Evolutionary conservation across 2,113 vertebrate species (phyloP), one percentile per base, ranked within the genome.

Genomic region (Procapra przewalskii): DNA sequence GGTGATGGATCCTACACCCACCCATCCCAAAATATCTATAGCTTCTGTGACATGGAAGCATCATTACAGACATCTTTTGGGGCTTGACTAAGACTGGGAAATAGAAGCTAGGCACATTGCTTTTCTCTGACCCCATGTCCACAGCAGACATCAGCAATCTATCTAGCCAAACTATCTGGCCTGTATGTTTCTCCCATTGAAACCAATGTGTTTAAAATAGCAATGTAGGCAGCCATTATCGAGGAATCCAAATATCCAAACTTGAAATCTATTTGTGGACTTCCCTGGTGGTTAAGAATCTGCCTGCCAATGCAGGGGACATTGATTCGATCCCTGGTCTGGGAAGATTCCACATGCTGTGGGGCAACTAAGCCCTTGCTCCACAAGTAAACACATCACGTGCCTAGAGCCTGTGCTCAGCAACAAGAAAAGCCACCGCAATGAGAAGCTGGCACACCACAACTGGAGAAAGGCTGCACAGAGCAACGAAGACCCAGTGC

Each of bases 381-480:
- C 36, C 36, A 43, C 11, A 7, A 14, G 3, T 75, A 62, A 62
- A 62, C 29, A 62, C 21, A 23, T 6, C 10, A 75, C 0, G 0
- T 40, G n/a, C 71, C 71, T 43, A 27, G 71, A 77, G 71, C 23
- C 64, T 77, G 36, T 27, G 36, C 36, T 77, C 71, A 7, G 36
- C 71, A 27, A 14, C 21, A 7, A 43, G 71, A 7, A 43, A 43
- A 43, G 21, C 71, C 0, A 14, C 36, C 0, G 0, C 71, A 43
- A 25, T 14, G 71, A 43, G 71, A 43, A 43, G 36, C 23, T 43
- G 36, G 21, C 71, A 2, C 71, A 25, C 71, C 36, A 27, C 23
- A 77, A 25, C 36, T 7, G 12, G 71, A 77, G 36, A 43, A 43
- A 43, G 71, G 2, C 23, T 14, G 21, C 71, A 27, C 71, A 1